Base-by-base conservation (phyloP, 2,113 vertebrate genomes). In the Macrotus californicus region DNA sequence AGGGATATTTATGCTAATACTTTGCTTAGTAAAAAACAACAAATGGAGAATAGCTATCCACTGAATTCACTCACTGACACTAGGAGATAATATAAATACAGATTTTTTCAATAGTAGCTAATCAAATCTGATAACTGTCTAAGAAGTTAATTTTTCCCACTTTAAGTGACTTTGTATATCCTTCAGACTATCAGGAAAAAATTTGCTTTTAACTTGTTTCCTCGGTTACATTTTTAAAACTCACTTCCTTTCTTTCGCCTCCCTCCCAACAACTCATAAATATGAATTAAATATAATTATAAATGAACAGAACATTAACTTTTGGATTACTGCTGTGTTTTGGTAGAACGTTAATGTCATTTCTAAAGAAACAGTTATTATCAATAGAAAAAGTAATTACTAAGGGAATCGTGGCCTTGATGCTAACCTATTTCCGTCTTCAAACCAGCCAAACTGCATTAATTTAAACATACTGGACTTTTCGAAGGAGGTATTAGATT, bases 221-320 rank as follows among this genome's bases (percentile, higher is more conserved):
- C 84, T 94, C 64, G 89, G 56, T 87, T 95, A 93, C 75, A 87
- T 91, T 90, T 94, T 61, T 88, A 22, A 91, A 82, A 83, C 43
- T 87, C 34, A 86, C 52, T 96, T 95, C 91, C 88, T 94, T 94
- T 96, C 87, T 88, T 94, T 81, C 26, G 95, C 96, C 97, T 94
- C 86, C 91, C 89, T 97, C 93, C 89, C 59, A 59, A 94, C 97
- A 98, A 97, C 97, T 98, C 95, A 97, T 98, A 98, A 98, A 96
- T 92, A 94, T 22, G 22, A 98, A 98, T 96, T 98, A 94, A 97
- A 97, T 96, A 98, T 97, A 94, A 96, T 97, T 96, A 96, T 73
- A 91, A 97, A 96, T 72, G 82, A 97, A 94, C 91, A 97, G 95
- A 96, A 97, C 75, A 96, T 89, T 93, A 95, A 95, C 91, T 95